Conservation (phyloP, 1,140 invertebrate genomes). For the Pogonomyrmex barbatus region DNA sequence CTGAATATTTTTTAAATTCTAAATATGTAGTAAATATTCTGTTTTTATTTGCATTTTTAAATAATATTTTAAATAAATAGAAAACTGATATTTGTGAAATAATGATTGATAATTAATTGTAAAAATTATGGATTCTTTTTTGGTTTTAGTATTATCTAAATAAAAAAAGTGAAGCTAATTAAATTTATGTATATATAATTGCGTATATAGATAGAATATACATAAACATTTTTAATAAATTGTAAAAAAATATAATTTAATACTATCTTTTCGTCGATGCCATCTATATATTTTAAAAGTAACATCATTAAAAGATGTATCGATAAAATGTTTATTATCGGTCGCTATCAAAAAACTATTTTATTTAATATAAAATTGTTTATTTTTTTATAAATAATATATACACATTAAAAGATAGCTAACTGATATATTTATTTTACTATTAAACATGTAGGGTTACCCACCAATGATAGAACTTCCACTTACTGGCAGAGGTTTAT, state of each 20-base stretch:
- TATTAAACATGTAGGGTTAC: neutral
- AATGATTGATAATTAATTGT: conserved; percentile 92
- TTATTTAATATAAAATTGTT: conserved; percentile 2
- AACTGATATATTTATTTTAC: neutral
- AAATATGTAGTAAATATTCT: conserved; percentile 60
- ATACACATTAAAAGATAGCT: neutral
- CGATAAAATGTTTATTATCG: conserved; percentile 13
- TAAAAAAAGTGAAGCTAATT: neutral
- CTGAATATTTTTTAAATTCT: conserved; percentile 49
- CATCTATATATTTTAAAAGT: conserved; percentile 30
- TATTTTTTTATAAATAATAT: neutral
- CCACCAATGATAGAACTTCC: conserved; percentile 10
- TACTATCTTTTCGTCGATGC: neutral
- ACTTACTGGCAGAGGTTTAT: conserved; percentile 7
- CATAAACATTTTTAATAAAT: conserved; percentile 18
- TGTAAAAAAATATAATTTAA: conserved; percentile 10
- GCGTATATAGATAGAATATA: neutral
- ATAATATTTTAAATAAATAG: conserved; percentile 88
- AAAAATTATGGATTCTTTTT: conserved; percentile 90
- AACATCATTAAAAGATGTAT: neutral
- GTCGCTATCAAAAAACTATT: neutral
- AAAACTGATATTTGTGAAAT: conserved; percentile 89
- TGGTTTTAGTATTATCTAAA: conserved; percentile 88
- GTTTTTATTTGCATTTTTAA: conserved; percentile 61
- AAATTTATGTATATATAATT: neutral